Percentiles rank a stretch among this genome's conserved stretches.
Conservation (phyloP, 30 jellyfish, hydroid and myxozoan genomes). For the Turritopsis rubra region DNA sequence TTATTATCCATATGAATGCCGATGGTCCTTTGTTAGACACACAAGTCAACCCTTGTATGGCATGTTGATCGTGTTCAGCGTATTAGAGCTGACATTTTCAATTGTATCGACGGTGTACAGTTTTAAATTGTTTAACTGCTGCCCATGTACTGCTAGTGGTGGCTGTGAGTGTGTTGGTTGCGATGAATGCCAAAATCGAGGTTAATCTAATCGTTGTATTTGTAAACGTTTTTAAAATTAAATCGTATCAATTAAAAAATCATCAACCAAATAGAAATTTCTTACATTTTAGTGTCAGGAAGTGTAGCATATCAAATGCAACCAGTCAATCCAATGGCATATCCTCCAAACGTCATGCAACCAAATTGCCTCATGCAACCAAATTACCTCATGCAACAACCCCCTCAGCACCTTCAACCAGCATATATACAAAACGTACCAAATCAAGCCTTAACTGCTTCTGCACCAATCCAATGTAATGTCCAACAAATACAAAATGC, state of each 20-base stretch:
- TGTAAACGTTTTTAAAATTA: no score
- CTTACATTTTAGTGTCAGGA: background rate
- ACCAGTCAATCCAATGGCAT: background rate
- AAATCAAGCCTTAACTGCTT: background rate
- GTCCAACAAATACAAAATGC: background rate
- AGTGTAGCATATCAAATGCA: background rate
- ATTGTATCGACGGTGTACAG: background rate
- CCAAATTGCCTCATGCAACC: background rate
- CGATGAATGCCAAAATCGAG: background rate
- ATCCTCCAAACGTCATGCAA: background rate
- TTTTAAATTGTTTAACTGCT: background rate
- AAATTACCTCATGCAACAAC: background rate
- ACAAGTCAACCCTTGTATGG: background rate
- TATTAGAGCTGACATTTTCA: background rate
- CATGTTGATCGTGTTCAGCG: background rate
- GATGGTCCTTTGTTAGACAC: background rate
- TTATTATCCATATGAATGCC: background rate
- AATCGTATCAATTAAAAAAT: no score
- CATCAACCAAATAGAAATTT: no score
- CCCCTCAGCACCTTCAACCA: background rate
- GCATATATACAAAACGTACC: background rate
- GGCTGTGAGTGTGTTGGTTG: background rate
- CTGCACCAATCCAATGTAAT: background rate
- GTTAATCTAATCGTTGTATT: background rate
- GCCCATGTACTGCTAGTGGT: background rate